Evolutionary conservation across 2,797 vertebrate species (phyloP).

Genomic region (Epinephelus coioides): DNA sequence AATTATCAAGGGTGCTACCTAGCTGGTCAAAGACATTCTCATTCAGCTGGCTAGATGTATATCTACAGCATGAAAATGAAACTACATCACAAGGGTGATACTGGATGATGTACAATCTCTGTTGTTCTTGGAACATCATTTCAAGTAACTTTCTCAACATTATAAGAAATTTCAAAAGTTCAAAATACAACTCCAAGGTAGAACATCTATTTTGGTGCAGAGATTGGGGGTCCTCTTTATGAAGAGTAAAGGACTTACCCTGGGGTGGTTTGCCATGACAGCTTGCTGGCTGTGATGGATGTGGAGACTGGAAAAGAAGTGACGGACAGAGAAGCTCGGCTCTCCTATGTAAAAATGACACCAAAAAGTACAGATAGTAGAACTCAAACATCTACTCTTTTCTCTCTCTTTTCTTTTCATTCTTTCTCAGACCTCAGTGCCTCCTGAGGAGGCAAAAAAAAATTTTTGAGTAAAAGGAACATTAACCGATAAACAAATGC

Average conservation of each 20-base stretch:
- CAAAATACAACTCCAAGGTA: neutral
- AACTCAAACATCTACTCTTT: neutral
- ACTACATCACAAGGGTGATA: neutral
- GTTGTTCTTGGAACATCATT: neutral
- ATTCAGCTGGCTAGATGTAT: neutral
- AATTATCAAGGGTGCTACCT: neutral
- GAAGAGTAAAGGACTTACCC: conserved; percentile 59
- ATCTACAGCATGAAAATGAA: neutral
- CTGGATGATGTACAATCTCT: neutral
- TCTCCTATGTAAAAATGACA: conserved; percentile 63
- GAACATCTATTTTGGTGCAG: neutral
- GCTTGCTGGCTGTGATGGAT: conserved; percentile 52
- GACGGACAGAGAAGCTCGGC: conserved; percentile 36
- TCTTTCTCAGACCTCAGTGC: conserved; percentile 10
- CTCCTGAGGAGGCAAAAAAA: neutral
- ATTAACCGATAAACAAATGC: conserved; percentile 52
- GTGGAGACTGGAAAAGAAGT: conserved; percentile 39
- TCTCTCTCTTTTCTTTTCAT: neutral
- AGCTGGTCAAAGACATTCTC: neutral
- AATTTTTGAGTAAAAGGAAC: conserved; percentile 23
- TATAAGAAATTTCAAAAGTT: neutral
- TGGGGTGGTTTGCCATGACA: conserved; percentile 47
- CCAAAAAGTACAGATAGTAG: conserved; percentile 13
- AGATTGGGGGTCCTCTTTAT: neutral
- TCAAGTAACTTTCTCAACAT: neutral